A percentile compares a stretch with the other conserved stretches of the same genome.
Evolutionary conservation across 2,113 vertebrate genomes (phyloP).

Genomic region (Blennius ocellaris): DNA sequence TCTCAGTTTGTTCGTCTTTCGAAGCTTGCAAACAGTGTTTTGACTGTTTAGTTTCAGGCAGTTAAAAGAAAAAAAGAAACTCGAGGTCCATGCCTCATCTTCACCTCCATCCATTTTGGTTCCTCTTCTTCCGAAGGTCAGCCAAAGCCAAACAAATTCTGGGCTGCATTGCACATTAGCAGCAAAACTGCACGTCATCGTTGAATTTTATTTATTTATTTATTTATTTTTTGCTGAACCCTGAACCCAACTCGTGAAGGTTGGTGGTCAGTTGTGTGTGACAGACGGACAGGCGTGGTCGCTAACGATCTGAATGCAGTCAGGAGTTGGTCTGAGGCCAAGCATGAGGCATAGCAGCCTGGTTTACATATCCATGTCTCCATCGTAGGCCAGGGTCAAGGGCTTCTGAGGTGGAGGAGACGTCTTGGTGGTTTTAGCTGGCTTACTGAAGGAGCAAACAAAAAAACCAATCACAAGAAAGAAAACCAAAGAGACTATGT

Average conservation of each 20-base stretch:
- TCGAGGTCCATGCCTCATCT: slow-evolving; percentile 38
- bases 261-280: slow-evolving; percentile 3
- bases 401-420: slow-evolving; percentile 93
- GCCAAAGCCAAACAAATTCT: not conserved
- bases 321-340: slow-evolving; percentile 21
- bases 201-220: too few species aligned
- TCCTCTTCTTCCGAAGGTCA: slow-evolving; percentile 11
- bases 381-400: slow-evolving; percentile 95
- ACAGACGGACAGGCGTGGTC: slow-evolving; percentile 15
- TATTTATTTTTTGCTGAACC: not conserved
- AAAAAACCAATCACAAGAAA: slow-evolving; percentile 43
- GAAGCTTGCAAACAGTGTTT: slow-evolving; percentile 24
- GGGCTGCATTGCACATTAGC: slow-evolving; percentile 19
- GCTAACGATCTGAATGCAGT: slow-evolving; percentile 32
- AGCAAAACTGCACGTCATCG: slow-evolving; percentile 27
- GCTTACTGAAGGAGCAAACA: slow-evolving; percentile 85
- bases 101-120: slow-evolving; percentile 4
- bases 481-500: slow-evolving; percentile 25
- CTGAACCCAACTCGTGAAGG: slow-evolving; percentile 11
- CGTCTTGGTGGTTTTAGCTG: slow-evolving; percentile 87
- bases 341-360: slow-evolving; percentile 46
- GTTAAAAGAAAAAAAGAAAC: slow-evolving; percentile 48
- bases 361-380: slow-evolving; percentile 95
- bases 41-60: slow-evolving; percentile 41
- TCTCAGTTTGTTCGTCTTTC: slow-evolving; percentile 8